Percentiles rank a stretch among this genome's conserved stretches.
Evolutionary conservation across 2,888 invertebrate genomes (phyloP).

Genomic region (Trypoxylon attenuatum): DNA sequence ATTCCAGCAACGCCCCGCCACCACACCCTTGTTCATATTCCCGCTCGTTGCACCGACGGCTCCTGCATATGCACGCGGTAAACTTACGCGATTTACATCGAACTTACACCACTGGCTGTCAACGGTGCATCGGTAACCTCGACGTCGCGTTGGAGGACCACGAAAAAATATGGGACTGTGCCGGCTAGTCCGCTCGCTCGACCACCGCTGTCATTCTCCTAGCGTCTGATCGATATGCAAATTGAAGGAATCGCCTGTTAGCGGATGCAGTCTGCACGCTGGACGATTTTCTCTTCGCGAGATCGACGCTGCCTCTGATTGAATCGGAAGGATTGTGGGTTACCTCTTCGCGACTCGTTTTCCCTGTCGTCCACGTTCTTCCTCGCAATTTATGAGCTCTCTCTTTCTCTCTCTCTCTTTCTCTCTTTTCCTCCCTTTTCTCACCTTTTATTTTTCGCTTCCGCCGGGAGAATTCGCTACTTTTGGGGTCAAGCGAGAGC

Average conservation of each 20-base stretch:
- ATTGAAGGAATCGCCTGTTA: neutral
- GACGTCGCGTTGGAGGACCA: conserved; percentile 1
- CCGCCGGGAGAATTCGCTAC: too few species aligned
- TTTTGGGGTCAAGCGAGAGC: too few species aligned
- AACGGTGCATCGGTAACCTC: conserved; percentile 15
- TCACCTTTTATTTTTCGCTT: too few species aligned
- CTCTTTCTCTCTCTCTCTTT: neutral
- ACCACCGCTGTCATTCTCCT: too few species aligned
- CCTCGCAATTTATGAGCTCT: neutral
- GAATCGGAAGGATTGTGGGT: too few species aligned
- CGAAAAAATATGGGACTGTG: conserved; percentile 9
- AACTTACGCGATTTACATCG: conserved; percentile 51
- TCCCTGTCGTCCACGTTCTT: too few species aligned
- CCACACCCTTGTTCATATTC: conserved; percentile 55
- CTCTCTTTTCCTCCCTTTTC: too few species aligned
- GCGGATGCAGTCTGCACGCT: neutral
- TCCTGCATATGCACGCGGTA: conserved; percentile 45
- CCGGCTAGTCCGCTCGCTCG: too few species aligned
- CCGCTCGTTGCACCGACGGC: conserved; percentile 36
- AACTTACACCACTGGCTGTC: conserved; percentile 40
- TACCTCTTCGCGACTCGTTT: too few species aligned
- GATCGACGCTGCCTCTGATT: too few species aligned
- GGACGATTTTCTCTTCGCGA: too few species aligned
- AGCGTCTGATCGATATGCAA: neutral
- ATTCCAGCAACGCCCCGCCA: conserved; percentile 54